A percentile compares a stretch with the other conserved stretches of the same genome.
Conservation (phyloP, 1,140 invertebrate species). For the Saccostrea glomerata region DNA sequence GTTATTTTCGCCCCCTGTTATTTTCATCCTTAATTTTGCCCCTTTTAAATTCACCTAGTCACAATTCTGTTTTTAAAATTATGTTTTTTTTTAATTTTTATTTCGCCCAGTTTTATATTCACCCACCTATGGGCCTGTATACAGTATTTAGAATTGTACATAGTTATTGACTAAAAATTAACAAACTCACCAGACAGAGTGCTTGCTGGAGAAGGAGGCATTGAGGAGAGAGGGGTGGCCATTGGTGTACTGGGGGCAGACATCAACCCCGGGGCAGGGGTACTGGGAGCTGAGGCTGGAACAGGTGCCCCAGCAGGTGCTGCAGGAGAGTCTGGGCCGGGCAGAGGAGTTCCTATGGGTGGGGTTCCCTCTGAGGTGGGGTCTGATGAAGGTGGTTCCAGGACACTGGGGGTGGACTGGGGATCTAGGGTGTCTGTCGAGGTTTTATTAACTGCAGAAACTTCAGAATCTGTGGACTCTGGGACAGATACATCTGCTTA, state of each 20-base stretch:
- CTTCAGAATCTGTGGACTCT: neutral
- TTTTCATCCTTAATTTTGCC: too few relatives aligned
- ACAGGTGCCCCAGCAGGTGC: neutral
- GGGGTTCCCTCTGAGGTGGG: neutral
- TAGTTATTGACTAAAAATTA: too few relatives aligned
- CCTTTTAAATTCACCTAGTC: too few relatives aligned
- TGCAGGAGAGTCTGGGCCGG: neutral
- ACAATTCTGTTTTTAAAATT: too few relatives aligned
- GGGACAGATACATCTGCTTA: neutral
- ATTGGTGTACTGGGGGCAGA: neutral
- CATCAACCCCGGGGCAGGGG: neutral
- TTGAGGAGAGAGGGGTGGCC: neutral
- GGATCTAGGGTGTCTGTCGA: too few relatives aligned
- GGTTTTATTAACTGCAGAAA: neutral
- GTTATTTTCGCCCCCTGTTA: too few relatives aligned
- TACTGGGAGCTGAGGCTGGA: neutral
- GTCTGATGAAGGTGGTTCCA: neutral
- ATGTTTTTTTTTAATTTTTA: too few relatives aligned
- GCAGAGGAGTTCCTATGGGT: neutral
- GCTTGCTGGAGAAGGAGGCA: constrained; percentile 37
- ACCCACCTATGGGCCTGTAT: too few relatives aligned
- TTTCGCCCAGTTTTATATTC: too few relatives aligned
- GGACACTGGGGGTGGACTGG: neutral
- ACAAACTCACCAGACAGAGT: neutral
- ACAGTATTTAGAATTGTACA: too few relatives aligned